A percentile compares a stretch with the other conserved stretches of the same genome.
These are phyloP conservation scores for Hybos culiciformis DNA, from an alignment of 2,888 invertebrate genomes.

Conservation along the genomic window DNA sequence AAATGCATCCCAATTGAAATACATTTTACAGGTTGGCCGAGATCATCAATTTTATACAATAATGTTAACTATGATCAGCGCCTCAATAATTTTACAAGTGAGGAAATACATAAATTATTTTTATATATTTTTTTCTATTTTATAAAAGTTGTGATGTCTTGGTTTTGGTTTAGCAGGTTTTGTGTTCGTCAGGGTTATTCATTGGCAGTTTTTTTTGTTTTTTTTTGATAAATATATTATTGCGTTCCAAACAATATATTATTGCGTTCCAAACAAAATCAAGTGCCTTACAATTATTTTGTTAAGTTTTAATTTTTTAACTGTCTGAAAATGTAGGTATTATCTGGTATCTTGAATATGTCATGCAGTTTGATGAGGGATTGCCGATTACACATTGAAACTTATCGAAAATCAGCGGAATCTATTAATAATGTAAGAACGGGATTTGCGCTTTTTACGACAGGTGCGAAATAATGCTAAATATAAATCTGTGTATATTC, in stretches of 20 bases:
- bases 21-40: slow-evolving; percentile 69
- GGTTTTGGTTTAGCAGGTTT: no score
- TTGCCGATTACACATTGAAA: slow-evolving; percentile 57
- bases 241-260: no score
- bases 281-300: no score
- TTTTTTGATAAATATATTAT: no score
- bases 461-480: no score
- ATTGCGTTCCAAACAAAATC: no score
- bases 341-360: slow-evolving; percentile 59
- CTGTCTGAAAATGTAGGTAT: slow-evolving; percentile 41
- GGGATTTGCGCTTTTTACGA: slow-evolving; percentile 55
- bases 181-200: no score
- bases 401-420: slow-evolving; percentile 53
- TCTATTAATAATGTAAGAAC: slow-evolving; percentile 59
- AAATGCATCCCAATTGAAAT: slow-evolving; percentile 78
- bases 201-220: no score
- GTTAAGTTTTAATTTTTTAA: no score
- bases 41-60: slow-evolving; percentile 76
- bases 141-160: no score
- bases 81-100: slow-evolving; percentile 78
- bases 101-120: slow-evolving; percentile 18
- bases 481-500: no score
- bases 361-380: slow-evolving; percentile 61
- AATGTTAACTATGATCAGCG: slow-evolving; percentile 62
- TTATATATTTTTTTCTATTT: no score